Conservation (phyloP, 2,113 vertebrate genomes). For the Lipotes vexillifer region DNA sequence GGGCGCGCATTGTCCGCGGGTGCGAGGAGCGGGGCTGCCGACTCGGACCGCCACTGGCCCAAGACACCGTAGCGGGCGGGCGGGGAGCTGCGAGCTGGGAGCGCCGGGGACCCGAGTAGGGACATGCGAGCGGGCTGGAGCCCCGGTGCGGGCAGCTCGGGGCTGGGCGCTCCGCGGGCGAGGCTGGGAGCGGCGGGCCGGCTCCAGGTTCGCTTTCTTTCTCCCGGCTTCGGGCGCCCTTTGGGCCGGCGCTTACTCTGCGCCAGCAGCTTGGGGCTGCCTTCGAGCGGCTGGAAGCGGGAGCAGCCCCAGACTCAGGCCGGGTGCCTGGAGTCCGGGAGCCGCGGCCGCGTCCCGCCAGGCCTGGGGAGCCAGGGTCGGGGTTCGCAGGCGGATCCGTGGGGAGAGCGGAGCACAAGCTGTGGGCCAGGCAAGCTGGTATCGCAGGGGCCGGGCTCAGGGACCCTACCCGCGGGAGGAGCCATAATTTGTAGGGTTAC, state of each 20-base stretch:
- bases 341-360: neutral
- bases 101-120: neutral
- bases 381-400: neutral
- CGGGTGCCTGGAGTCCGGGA: neutral
- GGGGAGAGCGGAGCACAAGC: neutral
- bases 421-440: neutral
- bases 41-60: constrained; percentile 1
- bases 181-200: neutral
- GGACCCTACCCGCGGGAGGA: neutral
- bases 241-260: neutral
- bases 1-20: constrained; percentile 49
- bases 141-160: neutral
- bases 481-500: neutral
- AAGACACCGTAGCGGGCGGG: neutral
- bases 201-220: neutral
- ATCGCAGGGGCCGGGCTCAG: neutral
- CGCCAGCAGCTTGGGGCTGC: constrained; percentile 13
- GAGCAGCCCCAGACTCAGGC: neutral
- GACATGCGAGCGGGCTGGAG: neutral
- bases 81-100: neutral
- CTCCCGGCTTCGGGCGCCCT: neutral
- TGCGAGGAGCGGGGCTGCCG: neutral
- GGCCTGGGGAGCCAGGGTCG: neutral
- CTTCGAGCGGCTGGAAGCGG: neutral
- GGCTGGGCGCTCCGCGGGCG: neutral